Conservation (phyloP, 2,113 vertebrate species). For the Ochotona princeps region DNA sequence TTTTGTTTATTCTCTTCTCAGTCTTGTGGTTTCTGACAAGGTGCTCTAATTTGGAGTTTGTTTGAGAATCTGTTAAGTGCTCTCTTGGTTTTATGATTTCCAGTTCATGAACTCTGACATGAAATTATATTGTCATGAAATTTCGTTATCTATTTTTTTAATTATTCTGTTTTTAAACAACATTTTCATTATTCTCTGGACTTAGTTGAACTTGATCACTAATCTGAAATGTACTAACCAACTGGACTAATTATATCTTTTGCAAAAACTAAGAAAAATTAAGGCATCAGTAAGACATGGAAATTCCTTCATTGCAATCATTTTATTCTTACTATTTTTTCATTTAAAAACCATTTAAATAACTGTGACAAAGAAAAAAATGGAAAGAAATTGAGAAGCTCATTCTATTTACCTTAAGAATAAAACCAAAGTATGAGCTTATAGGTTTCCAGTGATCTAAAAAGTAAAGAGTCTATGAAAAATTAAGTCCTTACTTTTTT, state of each 20-base stretch:
- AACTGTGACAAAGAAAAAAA: not conserved
- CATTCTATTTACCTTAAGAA: not conserved
- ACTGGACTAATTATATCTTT: not conserved
- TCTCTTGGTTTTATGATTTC: slow-evolving; percentile 7
- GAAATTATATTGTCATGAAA: not conserved
- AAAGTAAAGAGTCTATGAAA: slow-evolving; percentile 10
- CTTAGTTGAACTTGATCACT: not conserved
- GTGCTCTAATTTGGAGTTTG: not conserved
- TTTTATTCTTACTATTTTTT: not conserved
- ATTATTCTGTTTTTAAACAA: not conserved
- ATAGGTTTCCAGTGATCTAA: not conserved
- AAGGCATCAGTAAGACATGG: not conserved
- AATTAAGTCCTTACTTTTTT: not conserved
- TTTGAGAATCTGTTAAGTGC: not conserved
- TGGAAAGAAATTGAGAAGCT: not conserved
- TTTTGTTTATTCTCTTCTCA: slow-evolving; percentile 1
- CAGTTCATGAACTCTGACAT: slow-evolving; percentile 3
- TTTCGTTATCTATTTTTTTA: not conserved
- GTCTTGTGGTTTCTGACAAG: not conserved
- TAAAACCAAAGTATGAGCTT: not conserved
- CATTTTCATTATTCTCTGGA: not conserved
- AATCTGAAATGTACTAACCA: slow-evolving; percentile 20
- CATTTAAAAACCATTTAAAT: not conserved
- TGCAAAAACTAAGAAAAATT: not conserved
- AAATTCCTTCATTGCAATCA: not conserved